These are phyloP conservation scores for Erythrolamprus reginae DNA, from an alignment of 2,113 vertebrate genomes.

Conservation along the genomic window DNA sequence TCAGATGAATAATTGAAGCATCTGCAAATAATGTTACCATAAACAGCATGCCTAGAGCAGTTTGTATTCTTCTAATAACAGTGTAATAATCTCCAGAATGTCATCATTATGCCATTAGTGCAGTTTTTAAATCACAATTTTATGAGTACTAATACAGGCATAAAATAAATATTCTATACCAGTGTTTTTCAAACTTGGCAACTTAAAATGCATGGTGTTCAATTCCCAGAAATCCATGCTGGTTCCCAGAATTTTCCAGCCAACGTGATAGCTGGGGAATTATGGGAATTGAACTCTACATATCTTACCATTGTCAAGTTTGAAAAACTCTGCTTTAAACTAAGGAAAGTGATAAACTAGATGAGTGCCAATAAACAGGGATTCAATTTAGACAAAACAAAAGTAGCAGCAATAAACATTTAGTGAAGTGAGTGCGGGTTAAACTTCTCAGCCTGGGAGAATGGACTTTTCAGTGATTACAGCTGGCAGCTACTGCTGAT, in stretches of 20 bases:
- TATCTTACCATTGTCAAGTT: not conserved
- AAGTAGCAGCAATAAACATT: not conserved
- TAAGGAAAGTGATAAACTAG: not conserved
- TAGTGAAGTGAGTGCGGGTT: not conserved
- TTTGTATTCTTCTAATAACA: slow-evolving; percentile 4
- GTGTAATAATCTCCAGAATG: not conserved
- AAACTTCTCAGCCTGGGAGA: not conserved
- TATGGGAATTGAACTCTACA: not conserved
- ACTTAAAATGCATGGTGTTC: not conserved
- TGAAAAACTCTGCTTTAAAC: not conserved
- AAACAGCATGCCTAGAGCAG: not conserved
- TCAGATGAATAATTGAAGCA: slow-evolving; percentile 15
- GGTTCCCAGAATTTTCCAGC: not conserved
- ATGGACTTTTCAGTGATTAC: not conserved
- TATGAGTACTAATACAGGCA: not conserved
- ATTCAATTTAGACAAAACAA: not conserved
- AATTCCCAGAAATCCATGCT: not conserved
- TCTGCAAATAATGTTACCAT: slow-evolving; percentile 6
- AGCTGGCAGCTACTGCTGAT: not conserved
- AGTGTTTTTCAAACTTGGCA: too few species aligned
- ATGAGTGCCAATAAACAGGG: not conserved
- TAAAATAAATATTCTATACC: not conserved
- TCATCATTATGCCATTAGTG: not conserved
- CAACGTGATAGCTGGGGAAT: not conserved
- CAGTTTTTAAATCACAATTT: not conserved